Evolutionary conservation across 2,113 vertebrate genomes (phyloP).

Genomic region (Melanerpes formicivorus): DNA sequence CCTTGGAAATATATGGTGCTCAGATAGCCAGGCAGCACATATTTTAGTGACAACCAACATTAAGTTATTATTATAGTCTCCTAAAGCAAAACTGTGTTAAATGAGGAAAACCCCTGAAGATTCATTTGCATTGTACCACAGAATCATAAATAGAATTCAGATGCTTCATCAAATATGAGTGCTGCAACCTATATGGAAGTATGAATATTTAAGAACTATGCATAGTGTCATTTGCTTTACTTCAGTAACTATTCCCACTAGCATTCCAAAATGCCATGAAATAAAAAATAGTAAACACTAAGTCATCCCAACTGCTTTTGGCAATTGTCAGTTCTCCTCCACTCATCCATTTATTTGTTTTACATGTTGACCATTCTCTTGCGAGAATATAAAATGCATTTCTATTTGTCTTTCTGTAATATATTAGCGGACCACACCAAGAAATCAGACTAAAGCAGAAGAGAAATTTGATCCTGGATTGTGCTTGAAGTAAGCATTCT

Average conservation of each 20-base stretch:
- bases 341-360: slow-evolving; percentile 7
- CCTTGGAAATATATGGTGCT: neutral
- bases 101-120: neutral
- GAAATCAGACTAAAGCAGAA: neutral
- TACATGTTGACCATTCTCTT: neutral
- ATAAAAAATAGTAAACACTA: neutral
- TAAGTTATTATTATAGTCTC: neutral
- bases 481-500: neutral
- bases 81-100: neutral
- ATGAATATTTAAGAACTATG: neutral
- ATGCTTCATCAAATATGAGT: neutral
- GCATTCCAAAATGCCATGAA: neutral
- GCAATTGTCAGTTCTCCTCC: slow-evolving; percentile 13
- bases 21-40: neutral
- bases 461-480: neutral
- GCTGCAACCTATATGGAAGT: neutral
- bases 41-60: neutral
- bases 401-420: neutral
- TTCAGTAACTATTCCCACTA: neutral
- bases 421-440: neutral
- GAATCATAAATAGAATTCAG: neutral
- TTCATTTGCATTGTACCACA: neutral
- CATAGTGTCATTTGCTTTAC: neutral
- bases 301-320: slow-evolving; percentile 1
- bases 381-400: neutral